Base-by-base conservation (phyloP, 2,113 vertebrate genomes). In the Sorex araneus region DNA sequence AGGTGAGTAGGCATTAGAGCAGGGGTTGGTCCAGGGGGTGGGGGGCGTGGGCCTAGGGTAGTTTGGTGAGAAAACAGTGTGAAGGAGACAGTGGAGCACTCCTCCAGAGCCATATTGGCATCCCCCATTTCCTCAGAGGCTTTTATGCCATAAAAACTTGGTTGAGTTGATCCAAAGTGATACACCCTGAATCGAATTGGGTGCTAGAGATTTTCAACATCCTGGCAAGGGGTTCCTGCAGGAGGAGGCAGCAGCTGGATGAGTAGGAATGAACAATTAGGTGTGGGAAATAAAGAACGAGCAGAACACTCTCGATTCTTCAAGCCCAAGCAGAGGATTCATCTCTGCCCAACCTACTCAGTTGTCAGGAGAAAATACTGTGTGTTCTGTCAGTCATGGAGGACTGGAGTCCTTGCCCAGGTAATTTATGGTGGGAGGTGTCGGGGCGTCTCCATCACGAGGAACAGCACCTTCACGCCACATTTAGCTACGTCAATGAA, bases 361-460 rank as follows among this genome's bases (percentile, higher is more conserved):
- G 67, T 8, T 16, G 34, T 10, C 70, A 21, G 32, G 8, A 11
- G 28, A 80, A 60, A 69, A 64, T 34, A 57, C 92, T 30, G 27
- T 6, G 16, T 28, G 30, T 77, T 28, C 23, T 1, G 0, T 28
- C 18, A 28, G 25, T 8, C 19, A 0, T 0, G 0, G 86, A 75
- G 50, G n/a, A 45, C 76, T 11, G 28, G 36, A 15, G 47, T 25
- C 16, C 78, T 74, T 0, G 0, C 34, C 57, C 66, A 23, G 34
- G 23, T 82, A 30, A 75, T 47, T 75, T 10, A 10, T 1, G 13
- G 64, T 3, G 40, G 13, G 64, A 60, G 70, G 30, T 85, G 27
- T 21, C 2, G 27, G 47, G 30, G 69, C 8, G 13, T n/a, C 43
- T 70, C 73, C 36, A 18, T 57, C 77, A 30, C 9, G 0, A 0